Conservation (phyloP, 2,113 vertebrate species). For the Suncus etruscus region DNA sequence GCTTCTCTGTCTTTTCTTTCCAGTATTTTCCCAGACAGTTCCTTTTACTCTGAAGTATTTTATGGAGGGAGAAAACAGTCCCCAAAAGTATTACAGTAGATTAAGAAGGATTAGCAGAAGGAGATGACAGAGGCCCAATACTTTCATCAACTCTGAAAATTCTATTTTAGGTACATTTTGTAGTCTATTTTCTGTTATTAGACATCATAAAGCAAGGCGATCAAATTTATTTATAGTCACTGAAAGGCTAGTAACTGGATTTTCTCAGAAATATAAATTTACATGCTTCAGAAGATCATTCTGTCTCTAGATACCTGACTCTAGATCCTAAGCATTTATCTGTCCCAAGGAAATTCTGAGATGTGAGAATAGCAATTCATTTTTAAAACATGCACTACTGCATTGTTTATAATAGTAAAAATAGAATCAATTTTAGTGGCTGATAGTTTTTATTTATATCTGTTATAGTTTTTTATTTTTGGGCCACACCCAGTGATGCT, state of each 20-base stretch:
- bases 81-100: conserved; percentile 21
- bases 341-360: conserved; percentile 47
- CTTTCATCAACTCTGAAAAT: neutral
- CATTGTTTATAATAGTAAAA: conserved; percentile 60
- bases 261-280: conserved; percentile 39
- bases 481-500: too few relatives aligned
- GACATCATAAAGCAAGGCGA: conserved; percentile 35
- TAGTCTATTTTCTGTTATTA: conserved; percentile 14
- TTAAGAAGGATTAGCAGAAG: conserved; percentile 49
- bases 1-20: conserved; percentile 23
- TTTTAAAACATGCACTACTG: conserved; percentile 48
- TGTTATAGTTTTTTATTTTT: too few relatives aligned
- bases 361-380: conserved; percentile 45
- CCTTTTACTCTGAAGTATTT: conserved; percentile 39
- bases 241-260: conserved; percentile 43
- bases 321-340: conserved; percentile 47
- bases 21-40: neutral
- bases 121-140: conserved; percentile 1
- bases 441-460: conserved; percentile 9
- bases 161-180: neutral
- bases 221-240: conserved; percentile 41
- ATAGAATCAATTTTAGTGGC: conserved; percentile 34
- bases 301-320: conserved; percentile 2
- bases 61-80: neutral
- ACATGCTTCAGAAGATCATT: conserved; percentile 18